Percentiles rank a stretch among this genome's conserved stretches.
Conservation (phyloP, 2,113 vertebrate species). For the Calypte anna region DNA sequence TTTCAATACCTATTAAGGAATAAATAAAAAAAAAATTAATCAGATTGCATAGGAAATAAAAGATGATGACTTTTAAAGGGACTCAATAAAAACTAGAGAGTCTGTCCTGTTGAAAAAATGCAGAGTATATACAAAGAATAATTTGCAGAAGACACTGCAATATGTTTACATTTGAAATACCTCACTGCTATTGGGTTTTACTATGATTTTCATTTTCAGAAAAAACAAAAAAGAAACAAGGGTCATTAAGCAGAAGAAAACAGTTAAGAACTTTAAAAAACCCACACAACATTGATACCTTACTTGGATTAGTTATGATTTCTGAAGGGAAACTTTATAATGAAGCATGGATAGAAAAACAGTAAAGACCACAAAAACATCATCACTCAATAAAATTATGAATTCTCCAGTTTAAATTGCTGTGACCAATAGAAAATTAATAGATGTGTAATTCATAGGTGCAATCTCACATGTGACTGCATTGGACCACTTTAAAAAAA, state of each 20-base stretch:
- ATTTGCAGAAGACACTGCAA: not conserved
- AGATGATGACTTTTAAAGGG: not conserved
- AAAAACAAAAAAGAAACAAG: not conserved
- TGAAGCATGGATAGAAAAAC: not conserved
- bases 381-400: not conserved
- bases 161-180: not conserved
- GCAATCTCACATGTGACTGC: not conserved
- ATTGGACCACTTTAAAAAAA: not conserved
- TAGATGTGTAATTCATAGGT: not conserved
- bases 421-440: not conserved
- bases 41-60: not conserved
- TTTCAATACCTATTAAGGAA: not conserved
- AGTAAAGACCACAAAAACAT: not conserved
- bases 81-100: not conserved
- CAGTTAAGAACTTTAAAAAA: not conserved
- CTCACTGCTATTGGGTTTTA: not conserved
- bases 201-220: not conserved
- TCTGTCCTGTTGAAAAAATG: not conserved
- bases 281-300: fast-evolving
- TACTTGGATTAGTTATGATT: not conserved
- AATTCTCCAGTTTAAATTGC: not conserved
- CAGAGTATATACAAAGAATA: not conserved
- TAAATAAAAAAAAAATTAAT: not conserved
- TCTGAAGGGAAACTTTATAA: not conserved
- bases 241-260: not conserved